Evolutionary conservation across 1,140 invertebrate genomes (phyloP), one percentile per base, ranked within the genome.

Genomic region (Drosophila albomicans): DNA sequence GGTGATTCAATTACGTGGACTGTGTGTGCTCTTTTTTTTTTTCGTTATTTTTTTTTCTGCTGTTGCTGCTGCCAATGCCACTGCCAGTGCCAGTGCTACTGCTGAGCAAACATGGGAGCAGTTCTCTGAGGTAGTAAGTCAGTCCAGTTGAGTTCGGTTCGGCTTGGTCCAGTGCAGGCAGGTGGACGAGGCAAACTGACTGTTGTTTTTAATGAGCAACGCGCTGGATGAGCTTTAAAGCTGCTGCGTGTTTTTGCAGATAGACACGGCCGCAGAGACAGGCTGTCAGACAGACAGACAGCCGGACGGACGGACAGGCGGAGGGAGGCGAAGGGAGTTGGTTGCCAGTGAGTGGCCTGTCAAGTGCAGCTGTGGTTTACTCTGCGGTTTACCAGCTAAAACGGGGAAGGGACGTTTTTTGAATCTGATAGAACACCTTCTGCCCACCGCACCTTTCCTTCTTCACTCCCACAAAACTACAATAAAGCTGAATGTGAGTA

Each of bases 1-100:
- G 85, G 74, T 89, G 84, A 89, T 88, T 88, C 84, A 88, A 88
- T 88, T 88, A 89, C 84, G 80, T 85, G 85, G 80, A 87, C 85
- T 89, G 69, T 73, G 54, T 76, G 67, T 76, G 69, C 52, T 63
- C 69, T 72, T 65, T 72, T 76, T 76, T n/a, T n/a, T 77, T 65
- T 45, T 66, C 45, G 56, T 75, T 20, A 3, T 3, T 20, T 69
- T 52, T 75, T 63, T 63, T 68, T 51, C 10, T 69, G 10, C n/a
- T 38, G 59, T 48, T 61, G 56, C 66, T 70, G 62, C 77, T 70
- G 81, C 51, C 54, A 46, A 45, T 61, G 58, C 54, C 64, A 64
- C 65, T 76, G 74, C 59, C 35, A 38, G 6, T 38, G 35, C 7
- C 35, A 5, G 11, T 78, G 67, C 45, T 51, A 10, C 45, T 28